Evolutionary conservation across 2,888 invertebrate genomes (phyloP), one percentile per base, ranked within the genome.

Genomic region (Eilema caniola): DNA sequence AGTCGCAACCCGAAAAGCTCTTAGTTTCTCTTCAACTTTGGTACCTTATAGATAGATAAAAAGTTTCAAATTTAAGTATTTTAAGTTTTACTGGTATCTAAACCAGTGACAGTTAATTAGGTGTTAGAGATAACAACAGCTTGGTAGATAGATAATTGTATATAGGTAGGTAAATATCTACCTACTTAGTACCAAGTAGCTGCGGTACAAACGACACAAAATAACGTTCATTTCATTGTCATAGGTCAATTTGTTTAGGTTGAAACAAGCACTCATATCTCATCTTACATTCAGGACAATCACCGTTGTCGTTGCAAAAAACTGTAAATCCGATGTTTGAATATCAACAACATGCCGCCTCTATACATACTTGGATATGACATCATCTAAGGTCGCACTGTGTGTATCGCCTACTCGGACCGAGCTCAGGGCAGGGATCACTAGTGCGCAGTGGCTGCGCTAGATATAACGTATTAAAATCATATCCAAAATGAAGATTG

Each of bases 341-440:
- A 91, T 93, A 88, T 89, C 82, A 92, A 92, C 87, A 89, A 88
- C 89, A 89, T 83, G 80, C 84, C 85, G 84, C 90, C 91, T 90
- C 85, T 89, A 81, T 80, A 84, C 79, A 81, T 79, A 85, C 79
- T 83, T 84, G 85, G 78, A 78, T 85, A 84, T 95, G 93, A 95
- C 95, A 94, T 95, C 92, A 95, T 70, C 88, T 89, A 87, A 95
- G 94, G 95, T 95, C 94, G 90, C 73, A 75, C 83, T 85, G 89
- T 91, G 90, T 92, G 89, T 91, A 90, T 92, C 92, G 89, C 85
- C 80, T 78, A 80, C 72, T 78, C 85, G 79, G 76, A 80, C 83
- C 89, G 85, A 82, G 85, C 88, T 83, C 89, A 86, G 86, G 89
- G 91, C 89, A 86, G 86, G 89, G 91, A 91, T 92, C 93, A 93